phyloP scores from a whole-genome alignment of 2,797 vertebrate genomes.

The Enteromius fasciolatus region DNA sequence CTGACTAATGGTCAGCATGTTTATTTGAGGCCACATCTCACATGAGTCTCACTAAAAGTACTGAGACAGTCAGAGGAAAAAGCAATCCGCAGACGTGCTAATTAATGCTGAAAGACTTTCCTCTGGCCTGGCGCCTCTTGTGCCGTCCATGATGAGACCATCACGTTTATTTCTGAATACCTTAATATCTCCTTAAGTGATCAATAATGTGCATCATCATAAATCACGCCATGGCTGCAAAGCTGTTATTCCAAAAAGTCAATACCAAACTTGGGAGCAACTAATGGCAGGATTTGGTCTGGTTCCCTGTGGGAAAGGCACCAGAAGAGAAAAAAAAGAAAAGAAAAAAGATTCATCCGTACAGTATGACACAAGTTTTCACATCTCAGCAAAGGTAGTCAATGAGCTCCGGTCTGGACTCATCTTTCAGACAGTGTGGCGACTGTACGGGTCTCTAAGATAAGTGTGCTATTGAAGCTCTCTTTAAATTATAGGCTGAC shows the following conservation, averaged over 20 bases:
- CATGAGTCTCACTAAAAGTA: slow-evolving; percentile 51
- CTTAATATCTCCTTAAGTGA: slow-evolving; percentile 96
- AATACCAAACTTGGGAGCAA: slow-evolving; percentile 89
- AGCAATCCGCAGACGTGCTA: slow-evolving; percentile 79
- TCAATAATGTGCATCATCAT: slow-evolving; percentile 97
- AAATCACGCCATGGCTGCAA: slow-evolving; percentile 92
- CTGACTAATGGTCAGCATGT: slow-evolving; percentile 25
- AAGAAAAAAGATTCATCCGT: slow-evolving; percentile 70
- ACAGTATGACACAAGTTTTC: slow-evolving; percentile 74
- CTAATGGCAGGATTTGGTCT: slow-evolving; percentile 89
- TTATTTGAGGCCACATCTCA: slow-evolving; percentile 27
- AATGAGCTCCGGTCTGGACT: slow-evolving; percentile 73
- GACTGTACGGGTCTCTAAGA: slow-evolving; percentile 86
- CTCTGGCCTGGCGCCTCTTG: slow-evolving; percentile 83
- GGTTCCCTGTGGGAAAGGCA: slow-evolving; percentile 92
- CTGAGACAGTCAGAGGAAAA: slow-evolving; percentile 49
- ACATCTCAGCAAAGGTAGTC: slow-evolving; percentile 76
- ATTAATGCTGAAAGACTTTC: slow-evolving; percentile 79
- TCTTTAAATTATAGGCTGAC: slow-evolving; percentile 66
- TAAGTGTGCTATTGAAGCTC: slow-evolving; percentile 89
- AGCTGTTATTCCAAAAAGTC: slow-evolving; percentile 96
- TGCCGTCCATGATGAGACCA: slow-evolving; percentile 86
- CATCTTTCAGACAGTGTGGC: slow-evolving; percentile 91
- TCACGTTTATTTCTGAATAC: slow-evolving; percentile 89
- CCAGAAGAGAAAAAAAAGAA: slow-evolving; percentile 63